A percentile compares a stretch with the other conserved stretches of the same genome.
These are phyloP conservation scores for Epistrophella euchroma DNA, from an alignment of 2,888 invertebrate genomes.

Conservation along the genomic window DNA sequence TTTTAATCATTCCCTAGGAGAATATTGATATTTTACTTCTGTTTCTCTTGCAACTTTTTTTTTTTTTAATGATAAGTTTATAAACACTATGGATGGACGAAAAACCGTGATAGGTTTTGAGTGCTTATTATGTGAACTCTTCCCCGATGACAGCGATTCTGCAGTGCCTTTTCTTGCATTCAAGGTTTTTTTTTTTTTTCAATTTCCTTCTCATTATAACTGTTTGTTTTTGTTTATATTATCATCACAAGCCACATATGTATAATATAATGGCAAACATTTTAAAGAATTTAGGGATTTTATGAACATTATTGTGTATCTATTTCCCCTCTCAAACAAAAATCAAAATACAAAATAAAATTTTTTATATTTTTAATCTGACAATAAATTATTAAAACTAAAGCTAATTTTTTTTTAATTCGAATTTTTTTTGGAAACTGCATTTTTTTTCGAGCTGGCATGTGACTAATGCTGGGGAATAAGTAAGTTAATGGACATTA, in stretches of 20 bases:
- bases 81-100: slow-evolving; percentile 32
- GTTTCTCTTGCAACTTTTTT: slow-evolving; percentile 5
- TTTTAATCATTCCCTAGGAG: slow-evolving; percentile 53
- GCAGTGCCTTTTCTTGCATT: slow-evolving; percentile 60
- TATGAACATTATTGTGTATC: slow-evolving; percentile 13
- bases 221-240: background rate
- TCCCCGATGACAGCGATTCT: slow-evolving; percentile 19
- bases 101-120: slow-evolving; percentile 27
- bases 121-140: slow-evolving; percentile 5
- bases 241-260: slow-evolving; percentile 54
- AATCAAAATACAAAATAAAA: slow-evolving; percentile 9
- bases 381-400: slow-evolving; percentile 68
- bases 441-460: too few relatives aligned
- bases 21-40: slow-evolving; percentile 13
- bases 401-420: background rate
- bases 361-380: slow-evolving; percentile 59
- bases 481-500: too few relatives aligned
- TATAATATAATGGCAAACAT: slow-evolving; percentile 7
- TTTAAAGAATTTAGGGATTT: slow-evolving; percentile 48
- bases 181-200: slow-evolving; percentile 33
- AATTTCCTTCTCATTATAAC: background rate
- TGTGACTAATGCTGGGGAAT: too few relatives aligned
- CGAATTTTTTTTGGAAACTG: too few relatives aligned
- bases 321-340: slow-evolving; percentile 17
- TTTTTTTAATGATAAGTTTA: slow-evolving; percentile 31